phyloP scores from a whole-genome alignment of 2,888 invertebrate genomes.

The Dioctria linearis region DNA sequence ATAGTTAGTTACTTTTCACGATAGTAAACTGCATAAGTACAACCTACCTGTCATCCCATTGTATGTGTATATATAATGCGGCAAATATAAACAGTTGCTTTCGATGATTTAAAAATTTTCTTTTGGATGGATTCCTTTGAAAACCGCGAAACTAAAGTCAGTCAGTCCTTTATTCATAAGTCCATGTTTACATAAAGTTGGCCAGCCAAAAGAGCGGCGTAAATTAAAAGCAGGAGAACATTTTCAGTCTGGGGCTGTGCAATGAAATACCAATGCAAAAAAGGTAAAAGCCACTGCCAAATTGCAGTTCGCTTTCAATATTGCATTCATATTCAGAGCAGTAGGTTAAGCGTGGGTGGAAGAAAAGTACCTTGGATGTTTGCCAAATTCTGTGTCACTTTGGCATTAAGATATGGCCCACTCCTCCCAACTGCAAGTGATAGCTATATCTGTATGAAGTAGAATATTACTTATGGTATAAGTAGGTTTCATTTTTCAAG shows the following conservation, averaged over 20 bases:
- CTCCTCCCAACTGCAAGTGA: slow-evolving; percentile 25
- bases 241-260: slow-evolving; percentile 16
- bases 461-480: not conserved
- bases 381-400: slow-evolving; percentile 46
- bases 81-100: not conserved
- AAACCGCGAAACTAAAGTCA: not conserved
- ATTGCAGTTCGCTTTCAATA: slow-evolving; percentile 33
- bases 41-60: too few relatives aligned
- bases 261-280: slow-evolving; percentile 5
- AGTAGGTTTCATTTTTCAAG: not conserved
- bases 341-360: slow-evolving; percentile 32
- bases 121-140: not conserved
- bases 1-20: not conserved
- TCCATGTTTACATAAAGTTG: slow-evolving; percentile 38
- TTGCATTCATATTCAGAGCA: not conserved
- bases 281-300: slow-evolving; percentile 33
- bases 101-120: not conserved
- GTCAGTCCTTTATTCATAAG: not conserved
- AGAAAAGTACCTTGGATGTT: slow-evolving; percentile 7
- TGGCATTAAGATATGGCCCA: slow-evolving; percentile 43
- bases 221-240: slow-evolving; percentile 31
- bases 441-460: slow-evolving; percentile 11
- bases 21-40: not conserved
- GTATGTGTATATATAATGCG: too few relatives aligned
- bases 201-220: slow-evolving; percentile 22